Base-by-base conservation (phyloP, 1,140 invertebrate species). In the Pogonomyrmex californicus region DNA sequence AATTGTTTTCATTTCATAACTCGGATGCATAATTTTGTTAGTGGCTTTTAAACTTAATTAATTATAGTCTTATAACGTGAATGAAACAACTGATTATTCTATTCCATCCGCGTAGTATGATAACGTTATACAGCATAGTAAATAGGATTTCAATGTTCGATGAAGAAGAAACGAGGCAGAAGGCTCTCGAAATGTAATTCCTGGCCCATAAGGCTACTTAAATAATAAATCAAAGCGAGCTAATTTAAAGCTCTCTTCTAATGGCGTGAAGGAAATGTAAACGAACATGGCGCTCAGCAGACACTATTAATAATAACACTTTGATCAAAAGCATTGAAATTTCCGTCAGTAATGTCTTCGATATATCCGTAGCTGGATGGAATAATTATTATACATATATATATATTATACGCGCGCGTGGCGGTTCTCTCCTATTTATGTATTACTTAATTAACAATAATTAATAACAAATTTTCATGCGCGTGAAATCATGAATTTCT, bases 181-280 rank as follows among this genome's bases (percentile, higher is more conserved):
- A 58, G 54, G 17, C 41, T 75, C 14, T 83, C 23, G 30, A 73
- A 83, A 75, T 5, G 30, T 9, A n/a, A 33, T 60, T 60, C 23
- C 3, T 4, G 3, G 36, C 44, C 36, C 49, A 82, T 82, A 83
- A 83, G 41, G 41, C 41, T 30, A 33, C 49, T 83, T 83, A 73
- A 82, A 60, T 75, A 73, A 83, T 83, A 75, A 75, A 83, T 58
- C 66, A 73, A 71, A 82, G 23, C 3, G 41, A 38, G 30, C n/a
- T 75, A 41, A 75, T 66, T 62, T 47, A 38, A 73, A 75, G 41
- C 41, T 5, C n/a, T 14, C n/a, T 71, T 60, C 38, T 75, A 63
- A 47, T 73, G 12, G 30, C 30, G 44, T 7, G 33, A 58, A 12
- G 33, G 47, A 82, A 73, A 75, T 17, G 41, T 56, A 83, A 81